Conservation (phyloP, 2,113 vertebrate species). For the Syngnathus scovelli region DNA sequence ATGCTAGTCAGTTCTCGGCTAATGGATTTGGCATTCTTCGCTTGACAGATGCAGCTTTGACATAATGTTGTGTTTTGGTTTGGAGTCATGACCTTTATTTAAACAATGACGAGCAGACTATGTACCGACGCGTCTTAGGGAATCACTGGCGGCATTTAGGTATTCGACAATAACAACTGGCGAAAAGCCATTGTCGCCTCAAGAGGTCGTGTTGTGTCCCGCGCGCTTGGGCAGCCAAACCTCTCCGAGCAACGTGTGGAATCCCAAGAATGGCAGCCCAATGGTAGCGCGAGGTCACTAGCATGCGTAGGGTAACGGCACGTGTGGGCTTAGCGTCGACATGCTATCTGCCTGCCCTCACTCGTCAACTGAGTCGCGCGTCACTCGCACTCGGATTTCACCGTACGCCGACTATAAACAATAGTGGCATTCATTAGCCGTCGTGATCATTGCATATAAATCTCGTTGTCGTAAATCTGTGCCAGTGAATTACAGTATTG, state of each 20-base stretch:
- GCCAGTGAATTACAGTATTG: slow-evolving; percentile 28
- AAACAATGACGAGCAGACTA: background rate
- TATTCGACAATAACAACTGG: slow-evolving; percentile 13
- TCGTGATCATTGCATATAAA: slow-evolving; percentile 47
- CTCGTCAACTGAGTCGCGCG: slow-evolving; percentile 35
- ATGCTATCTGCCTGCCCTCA: slow-evolving; percentile 55
- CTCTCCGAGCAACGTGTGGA: slow-evolving; percentile 49
- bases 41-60: background rate
- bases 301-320: slow-evolving; percentile 39
- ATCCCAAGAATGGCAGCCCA: slow-evolving; percentile 60
- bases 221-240: slow-evolving; percentile 27
- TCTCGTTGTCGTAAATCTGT: slow-evolving; percentile 23
- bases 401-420: slow-evolving; percentile 45
- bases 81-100: background rate
- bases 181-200: slow-evolving; percentile 3
- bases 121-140: background rate
- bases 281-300: slow-evolving; percentile 62
- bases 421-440: slow-evolving; percentile 40
- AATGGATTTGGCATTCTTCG: background rate
- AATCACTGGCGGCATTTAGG: slow-evolving; percentile 5
- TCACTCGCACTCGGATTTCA: slow-evolving; percentile 35
- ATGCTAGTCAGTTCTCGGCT: no score
- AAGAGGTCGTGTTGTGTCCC: slow-evolving; percentile 23
- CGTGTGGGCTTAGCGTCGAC: slow-evolving; percentile 56
- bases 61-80: background rate